A percentile compares a stretch with the other conserved stretches of the same genome.
Evolutionary conservation across 2,797 vertebrate species (phyloP).

Genomic region (Microhierax caerulescens): DNA sequence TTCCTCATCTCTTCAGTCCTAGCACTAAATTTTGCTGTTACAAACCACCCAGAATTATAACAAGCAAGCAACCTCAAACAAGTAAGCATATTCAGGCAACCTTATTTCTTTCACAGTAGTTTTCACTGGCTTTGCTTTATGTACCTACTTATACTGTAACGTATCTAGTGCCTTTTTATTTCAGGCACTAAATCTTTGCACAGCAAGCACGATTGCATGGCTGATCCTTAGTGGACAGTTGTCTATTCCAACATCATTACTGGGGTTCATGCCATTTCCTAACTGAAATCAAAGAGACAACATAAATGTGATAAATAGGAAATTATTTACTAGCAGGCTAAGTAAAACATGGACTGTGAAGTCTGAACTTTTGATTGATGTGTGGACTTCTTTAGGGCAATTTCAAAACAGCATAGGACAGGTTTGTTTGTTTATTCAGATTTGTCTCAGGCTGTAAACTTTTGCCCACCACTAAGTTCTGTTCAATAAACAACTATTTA

Average conservation of each 20-base stretch:
- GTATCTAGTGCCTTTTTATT: not conserved
- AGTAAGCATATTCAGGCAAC: not conserved
- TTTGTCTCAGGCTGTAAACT: not conserved
- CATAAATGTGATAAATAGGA: not conserved
- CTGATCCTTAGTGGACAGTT: not conserved
- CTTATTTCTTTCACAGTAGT: not conserved
- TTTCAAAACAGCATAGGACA: not conserved
- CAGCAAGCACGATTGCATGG: rapidly evolving
- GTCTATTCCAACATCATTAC: not conserved
- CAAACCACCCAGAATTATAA: not conserved
- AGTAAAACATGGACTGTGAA: not conserved
- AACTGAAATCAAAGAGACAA: not conserved
- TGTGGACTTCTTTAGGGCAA: not conserved
- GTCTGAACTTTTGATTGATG: not conserved
- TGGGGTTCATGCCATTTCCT: not conserved
- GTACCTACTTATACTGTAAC: not conserved
- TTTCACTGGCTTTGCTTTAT: not conserved
- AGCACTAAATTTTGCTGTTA: not conserved
- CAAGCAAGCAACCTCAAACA: not conserved
- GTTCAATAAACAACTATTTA: not conserved
- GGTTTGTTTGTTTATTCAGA: not conserved
- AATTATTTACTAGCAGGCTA: not conserved
- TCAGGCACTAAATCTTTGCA: not conserved
- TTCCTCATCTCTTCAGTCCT: not conserved
- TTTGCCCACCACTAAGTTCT: not conserved